Percentiles rank a stretch among this genome's conserved stretches.
Conservation (phyloP, 2,113 vertebrate genomes). For the Poicephalus meyeri region DNA sequence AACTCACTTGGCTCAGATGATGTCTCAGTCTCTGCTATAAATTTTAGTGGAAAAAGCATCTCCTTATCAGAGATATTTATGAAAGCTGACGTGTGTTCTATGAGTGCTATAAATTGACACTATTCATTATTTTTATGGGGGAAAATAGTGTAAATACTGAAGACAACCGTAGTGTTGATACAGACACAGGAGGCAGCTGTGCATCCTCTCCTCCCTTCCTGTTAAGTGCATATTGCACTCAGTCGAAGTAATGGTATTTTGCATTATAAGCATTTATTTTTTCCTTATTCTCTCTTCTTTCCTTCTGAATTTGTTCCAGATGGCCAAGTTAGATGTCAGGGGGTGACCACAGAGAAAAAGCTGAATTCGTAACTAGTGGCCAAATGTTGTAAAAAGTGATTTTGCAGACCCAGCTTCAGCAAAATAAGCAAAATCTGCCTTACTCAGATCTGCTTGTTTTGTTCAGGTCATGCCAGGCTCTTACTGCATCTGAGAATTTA, state of each 20-base stretch:
- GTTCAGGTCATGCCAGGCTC: not conserved
- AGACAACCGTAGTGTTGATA: not conserved
- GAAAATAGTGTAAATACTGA: not conserved
- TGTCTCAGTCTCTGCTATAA: not conserved
- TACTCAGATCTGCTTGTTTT: conserved; percentile 4
- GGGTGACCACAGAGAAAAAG: not conserved
- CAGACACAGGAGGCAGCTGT: conserved; percentile 32
- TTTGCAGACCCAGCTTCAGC: not conserved
- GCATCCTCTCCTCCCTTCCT: not conserved
- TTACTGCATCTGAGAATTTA: not conserved
- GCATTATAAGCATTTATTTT: conserved; percentile 1
- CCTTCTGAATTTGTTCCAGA: conserved; percentile 35
- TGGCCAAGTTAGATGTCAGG: conserved; percentile 21
- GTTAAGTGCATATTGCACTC: not conserved
- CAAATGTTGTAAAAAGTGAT: not conserved
- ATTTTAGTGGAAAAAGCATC: not conserved
- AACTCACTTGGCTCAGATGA: not conserved
- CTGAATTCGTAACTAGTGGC: conserved; percentile 6
- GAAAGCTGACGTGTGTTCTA: not conserved
- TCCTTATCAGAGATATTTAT: not conserved
- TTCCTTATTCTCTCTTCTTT: not conserved
- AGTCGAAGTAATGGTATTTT: not conserved
- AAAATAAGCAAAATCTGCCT: conserved; percentile 10
- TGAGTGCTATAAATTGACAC: conserved; percentile 9
- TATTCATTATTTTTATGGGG: not conserved